A percentile compares a stretch with the other conserved stretches of the same genome.
Evolutionary conservation across 2,113 vertebrate genomes (phyloP).

Genomic region (Columba janthina): DNA sequence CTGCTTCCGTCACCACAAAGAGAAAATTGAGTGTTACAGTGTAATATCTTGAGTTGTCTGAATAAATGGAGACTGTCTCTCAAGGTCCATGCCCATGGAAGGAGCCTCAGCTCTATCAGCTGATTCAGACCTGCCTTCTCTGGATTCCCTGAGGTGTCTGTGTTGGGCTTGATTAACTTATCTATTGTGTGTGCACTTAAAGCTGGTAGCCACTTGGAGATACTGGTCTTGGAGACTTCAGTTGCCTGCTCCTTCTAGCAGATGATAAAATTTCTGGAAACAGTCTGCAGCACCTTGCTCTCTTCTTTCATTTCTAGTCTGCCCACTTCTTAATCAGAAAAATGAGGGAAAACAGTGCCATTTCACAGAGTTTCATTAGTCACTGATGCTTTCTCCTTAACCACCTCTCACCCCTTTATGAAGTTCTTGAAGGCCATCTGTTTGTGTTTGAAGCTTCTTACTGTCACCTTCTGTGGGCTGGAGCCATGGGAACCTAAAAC

Average conservation of each 20-base stretch:
- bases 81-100: neutral
- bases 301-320: neutral
- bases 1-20: neutral
- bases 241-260: neutral
- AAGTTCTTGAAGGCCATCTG: neutral
- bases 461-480: rapidly evolving
- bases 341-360: neutral
- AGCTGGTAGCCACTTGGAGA: neutral
- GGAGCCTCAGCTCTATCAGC: neutral
- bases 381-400: neutral
- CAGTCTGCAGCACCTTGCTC: neutral
- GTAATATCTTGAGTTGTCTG: neutral
- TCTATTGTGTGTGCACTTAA: neutral
- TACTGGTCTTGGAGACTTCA: neutral
- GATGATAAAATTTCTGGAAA: neutral
- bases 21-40: neutral
- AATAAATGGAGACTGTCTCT: neutral
- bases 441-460: neutral
- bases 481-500: neutral
- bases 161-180: neutral
- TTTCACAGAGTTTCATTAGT: neutral
- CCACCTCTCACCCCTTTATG: neutral
- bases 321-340: neutral
- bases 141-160: neutral
- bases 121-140: neutral